These are phyloP conservation scores for Tinea semifulvella DNA, from an alignment of 2,888 invertebrate genomes.

Conservation along the genomic window DNA sequence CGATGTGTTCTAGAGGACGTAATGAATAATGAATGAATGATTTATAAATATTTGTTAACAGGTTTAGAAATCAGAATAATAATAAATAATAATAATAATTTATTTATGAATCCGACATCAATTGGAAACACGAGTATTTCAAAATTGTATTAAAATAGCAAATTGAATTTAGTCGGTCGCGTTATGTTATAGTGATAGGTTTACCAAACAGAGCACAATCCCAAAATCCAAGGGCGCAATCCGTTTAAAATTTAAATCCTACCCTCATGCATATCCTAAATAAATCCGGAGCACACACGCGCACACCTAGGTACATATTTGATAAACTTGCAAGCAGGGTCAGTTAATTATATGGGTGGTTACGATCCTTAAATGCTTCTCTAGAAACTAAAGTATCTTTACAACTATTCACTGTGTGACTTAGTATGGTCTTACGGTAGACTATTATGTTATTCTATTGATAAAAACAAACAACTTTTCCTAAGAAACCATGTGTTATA, in stretches of 20 bases:
- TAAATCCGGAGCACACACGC: conserved; percentile 57
- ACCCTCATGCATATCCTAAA: conserved; percentile 68
- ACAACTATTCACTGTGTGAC: too few species aligned
- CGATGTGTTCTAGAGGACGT: too few species aligned
- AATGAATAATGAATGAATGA: too few species aligned
- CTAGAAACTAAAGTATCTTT: not conserved
- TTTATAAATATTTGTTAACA: not conserved
- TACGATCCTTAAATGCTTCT: conserved; percentile 8
- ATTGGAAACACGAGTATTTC: too few species aligned
- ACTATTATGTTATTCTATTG: too few species aligned
- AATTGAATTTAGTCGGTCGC: conserved; percentile 12
- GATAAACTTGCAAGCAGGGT: conserved; percentile 47
- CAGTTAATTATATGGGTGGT: conserved; percentile 18
- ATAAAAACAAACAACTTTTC: too few species aligned
- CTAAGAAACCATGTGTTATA: too few species aligned
- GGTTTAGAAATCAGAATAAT: not conserved
- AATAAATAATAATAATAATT: too few species aligned
- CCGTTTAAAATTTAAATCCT: conserved; percentile 66
- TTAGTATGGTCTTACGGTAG: too few species aligned
- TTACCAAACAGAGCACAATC: conserved; percentile 53
- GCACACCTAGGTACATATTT: conserved; percentile 60
- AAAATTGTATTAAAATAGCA: not conserved
- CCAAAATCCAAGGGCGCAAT: conserved; percentile 62
- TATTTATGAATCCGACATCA: too few species aligned
- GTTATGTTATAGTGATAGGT: conserved; percentile 48